phyloP scores from a whole-genome alignment of 1,140 invertebrate species.

The Philopotamus ludificatus region DNA sequence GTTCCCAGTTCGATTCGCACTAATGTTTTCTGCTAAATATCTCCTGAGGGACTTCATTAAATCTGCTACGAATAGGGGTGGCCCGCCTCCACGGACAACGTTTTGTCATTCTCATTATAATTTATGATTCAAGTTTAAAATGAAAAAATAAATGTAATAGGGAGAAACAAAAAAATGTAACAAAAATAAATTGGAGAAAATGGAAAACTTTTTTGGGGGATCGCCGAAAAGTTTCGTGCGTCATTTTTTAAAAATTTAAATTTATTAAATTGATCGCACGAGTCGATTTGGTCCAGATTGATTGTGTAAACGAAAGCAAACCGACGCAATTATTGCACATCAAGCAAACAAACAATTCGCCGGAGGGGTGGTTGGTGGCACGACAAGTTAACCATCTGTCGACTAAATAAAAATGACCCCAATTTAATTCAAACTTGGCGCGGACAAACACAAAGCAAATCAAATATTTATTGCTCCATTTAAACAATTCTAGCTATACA shows the following conservation, averaged over 20 bases:
- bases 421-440: background rate
- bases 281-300: background rate
- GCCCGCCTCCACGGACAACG: background rate
- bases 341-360: constrained; percentile 11
- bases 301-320: background rate
- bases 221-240: background rate
- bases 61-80: constrained; percentile 1
- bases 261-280: background rate
- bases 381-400: constrained; percentile 9
- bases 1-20: constrained; percentile 18
- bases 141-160: background rate
- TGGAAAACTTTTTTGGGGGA: background rate
- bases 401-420: background rate
- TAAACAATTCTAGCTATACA: too few relatives aligned
- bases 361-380: background rate
- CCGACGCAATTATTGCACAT: constrained; percentile 18
- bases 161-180: background rate
- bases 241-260: background rate
- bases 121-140: constrained; percentile 26
- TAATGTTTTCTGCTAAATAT: constrained; percentile 28
- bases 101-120: constrained; percentile 30
- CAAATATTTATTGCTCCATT: constrained; percentile 27
- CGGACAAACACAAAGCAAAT: constrained; percentile 7
- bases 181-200: background rate
- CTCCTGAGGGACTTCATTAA: constrained; percentile 29